Percentiles rank a stretch among this genome's conserved stretches.
Evolutionary conservation across 2,113 vertebrate species (phyloP).

Genomic region (Cariama cristata): DNA sequence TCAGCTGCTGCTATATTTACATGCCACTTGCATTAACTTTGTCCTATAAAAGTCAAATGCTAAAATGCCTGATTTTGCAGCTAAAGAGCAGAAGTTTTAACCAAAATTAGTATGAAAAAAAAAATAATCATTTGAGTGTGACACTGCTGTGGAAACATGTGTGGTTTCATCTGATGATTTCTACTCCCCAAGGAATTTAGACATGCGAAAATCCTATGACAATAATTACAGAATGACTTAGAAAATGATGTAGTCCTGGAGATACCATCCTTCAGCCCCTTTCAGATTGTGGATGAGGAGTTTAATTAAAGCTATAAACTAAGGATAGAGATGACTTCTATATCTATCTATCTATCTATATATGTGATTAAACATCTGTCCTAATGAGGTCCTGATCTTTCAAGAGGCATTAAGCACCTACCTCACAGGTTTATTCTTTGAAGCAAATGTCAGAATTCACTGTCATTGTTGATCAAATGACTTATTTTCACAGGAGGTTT

Average conservation of each 20-base stretch:
- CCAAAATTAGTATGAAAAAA: background rate
- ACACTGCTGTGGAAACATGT: background rate
- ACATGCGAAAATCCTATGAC: background rate
- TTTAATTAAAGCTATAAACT: background rate
- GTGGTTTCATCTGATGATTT: background rate
- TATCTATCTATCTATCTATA: background rate
- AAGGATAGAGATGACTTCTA: background rate
- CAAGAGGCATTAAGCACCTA: background rate
- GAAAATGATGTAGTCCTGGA: background rate
- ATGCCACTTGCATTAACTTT: background rate
- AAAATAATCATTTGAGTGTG: background rate
- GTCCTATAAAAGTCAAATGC: background rate
- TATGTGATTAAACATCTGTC: background rate
- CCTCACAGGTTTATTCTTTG: background rate
- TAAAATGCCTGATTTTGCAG: background rate
- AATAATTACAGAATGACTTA: background rate
- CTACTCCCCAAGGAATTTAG: background rate
- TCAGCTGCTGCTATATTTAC: background rate
- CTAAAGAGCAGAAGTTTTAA: background rate
- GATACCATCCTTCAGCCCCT: background rate
- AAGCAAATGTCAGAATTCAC: background rate
- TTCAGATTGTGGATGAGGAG: background rate
- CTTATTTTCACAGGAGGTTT: background rate
- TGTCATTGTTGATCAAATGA: background rate
- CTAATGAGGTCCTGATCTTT: background rate